Percentiles rank a stretch among this genome's conserved stretches.
Conservation (phyloP, 2,888 invertebrate species). For the Ectobius pallidus region DNA sequence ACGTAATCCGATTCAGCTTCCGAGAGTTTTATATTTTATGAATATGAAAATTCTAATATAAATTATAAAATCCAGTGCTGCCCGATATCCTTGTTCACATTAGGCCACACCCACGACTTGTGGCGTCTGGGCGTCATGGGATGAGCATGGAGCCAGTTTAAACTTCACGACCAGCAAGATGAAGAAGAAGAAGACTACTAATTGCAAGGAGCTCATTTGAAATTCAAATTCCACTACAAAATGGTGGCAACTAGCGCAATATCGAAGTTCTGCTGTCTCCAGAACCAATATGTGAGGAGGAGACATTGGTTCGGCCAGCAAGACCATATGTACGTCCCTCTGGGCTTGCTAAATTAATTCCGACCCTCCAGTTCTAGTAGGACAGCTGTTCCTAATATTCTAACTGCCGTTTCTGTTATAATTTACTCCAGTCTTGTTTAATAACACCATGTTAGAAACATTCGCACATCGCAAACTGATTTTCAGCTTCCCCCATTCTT, state of each 20-base stretch:
- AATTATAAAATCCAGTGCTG: no score
- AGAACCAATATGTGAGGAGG: no score
- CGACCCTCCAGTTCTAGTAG: no score
- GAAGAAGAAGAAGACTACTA: neutral
- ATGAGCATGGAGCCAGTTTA: neutral
- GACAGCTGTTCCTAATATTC: neutral
- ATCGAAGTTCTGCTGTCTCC: neutral
- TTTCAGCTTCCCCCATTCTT: no score
- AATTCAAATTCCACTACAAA: neutral
- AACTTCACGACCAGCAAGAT: no score
- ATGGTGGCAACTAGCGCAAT: neutral
- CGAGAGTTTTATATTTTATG: no score
- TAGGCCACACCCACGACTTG: neutral
- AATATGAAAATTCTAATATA: no score
- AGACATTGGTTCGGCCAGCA: no score
- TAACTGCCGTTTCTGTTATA: neutral
- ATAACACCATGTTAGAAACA: no score
- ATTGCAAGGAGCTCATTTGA: neutral
- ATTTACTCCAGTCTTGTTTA: neutral
- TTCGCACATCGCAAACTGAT: no score
- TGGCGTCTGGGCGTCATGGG: neutral
- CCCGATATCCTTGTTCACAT: no score
- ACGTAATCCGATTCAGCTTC: no score
- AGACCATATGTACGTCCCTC: conserved; percentile 13
- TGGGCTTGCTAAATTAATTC: conserved; percentile 19